Conservation (phyloP, 1,140 invertebrate species). For the Brachystomella parvula region DNA sequence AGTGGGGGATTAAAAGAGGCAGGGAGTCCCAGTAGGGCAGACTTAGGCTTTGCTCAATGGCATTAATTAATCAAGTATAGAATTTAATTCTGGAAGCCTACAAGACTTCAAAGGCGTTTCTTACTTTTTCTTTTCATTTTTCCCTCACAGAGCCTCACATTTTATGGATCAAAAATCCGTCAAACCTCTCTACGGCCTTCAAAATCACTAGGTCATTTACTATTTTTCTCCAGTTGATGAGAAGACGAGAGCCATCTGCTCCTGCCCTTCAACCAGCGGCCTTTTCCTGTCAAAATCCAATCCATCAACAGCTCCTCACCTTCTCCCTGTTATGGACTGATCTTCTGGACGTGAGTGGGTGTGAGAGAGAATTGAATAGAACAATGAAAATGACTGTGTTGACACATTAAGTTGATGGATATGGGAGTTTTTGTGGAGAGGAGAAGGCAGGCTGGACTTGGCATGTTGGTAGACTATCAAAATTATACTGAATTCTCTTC, state of each 20-base stretch:
- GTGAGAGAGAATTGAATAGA: not conserved
- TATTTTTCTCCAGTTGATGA: too few relatives aligned
- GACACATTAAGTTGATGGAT: constrained; percentile 9
- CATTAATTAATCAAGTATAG: constrained; percentile 32
- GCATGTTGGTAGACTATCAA: constrained; percentile 2
- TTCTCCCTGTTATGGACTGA: not conserved
- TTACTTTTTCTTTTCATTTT: not conserved
- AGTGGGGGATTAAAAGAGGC: not conserved
- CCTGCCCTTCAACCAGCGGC: too few relatives aligned
- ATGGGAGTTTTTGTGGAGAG: not conserved
- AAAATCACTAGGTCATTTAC: too few relatives aligned
- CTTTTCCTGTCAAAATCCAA: not conserved
- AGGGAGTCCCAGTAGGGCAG: not conserved
- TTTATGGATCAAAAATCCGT: too few relatives aligned
- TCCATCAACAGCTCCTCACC: not conserved
- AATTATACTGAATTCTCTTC: not conserved
- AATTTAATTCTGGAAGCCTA: constrained; percentile 21
- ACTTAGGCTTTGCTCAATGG: constrained; percentile 19
- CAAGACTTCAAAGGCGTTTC: not conserved
- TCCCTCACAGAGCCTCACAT: not conserved
- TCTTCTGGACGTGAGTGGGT: not conserved
- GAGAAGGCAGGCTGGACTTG: not conserved
- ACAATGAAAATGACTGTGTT: constrained; percentile 4
- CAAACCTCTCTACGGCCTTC: too few relatives aligned
- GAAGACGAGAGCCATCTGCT: too few relatives aligned